These are phyloP conservation scores for Thera britannica DNA, from an alignment of 2,888 invertebrate genomes.

Conservation along the genomic window DNA sequence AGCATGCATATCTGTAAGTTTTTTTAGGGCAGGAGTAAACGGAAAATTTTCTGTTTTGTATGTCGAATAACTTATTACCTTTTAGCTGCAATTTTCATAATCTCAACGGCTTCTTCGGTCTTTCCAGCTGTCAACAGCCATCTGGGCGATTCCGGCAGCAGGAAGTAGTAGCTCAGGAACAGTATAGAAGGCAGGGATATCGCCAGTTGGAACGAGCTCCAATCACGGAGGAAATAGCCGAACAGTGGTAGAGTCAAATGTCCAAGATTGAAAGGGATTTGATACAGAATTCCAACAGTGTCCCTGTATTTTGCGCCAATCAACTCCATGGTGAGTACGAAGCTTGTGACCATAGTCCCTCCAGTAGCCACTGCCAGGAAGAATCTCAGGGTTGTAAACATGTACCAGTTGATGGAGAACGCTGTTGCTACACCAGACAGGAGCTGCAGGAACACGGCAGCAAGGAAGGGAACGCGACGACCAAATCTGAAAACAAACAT, in stretches of 20 bases:
- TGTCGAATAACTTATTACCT: slow-evolving; percentile 48
- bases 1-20: neutral
- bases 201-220: slow-evolving; percentile 88
- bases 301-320: slow-evolving; percentile 85
- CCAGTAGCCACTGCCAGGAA: slow-evolving; percentile 91
- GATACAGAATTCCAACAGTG: slow-evolving; percentile 88
- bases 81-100: slow-evolving; percentile 88
- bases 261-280: slow-evolving; percentile 89
- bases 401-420: slow-evolving; percentile 87
- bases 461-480: slow-evolving; percentile 89
- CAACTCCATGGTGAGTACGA: slow-evolving; percentile 88
- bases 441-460: slow-evolving; percentile 90
- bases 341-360: slow-evolving; percentile 93
- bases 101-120: slow-evolving; percentile 86
- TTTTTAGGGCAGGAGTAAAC: too few species aligned
- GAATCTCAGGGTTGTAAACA: slow-evolving; percentile 89
- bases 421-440: slow-evolving; percentile 89
- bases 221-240: slow-evolving; percentile 87
- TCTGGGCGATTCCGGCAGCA: slow-evolving; percentile 92
- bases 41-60: too few species aligned
- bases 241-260: slow-evolving; percentile 87
- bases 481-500: slow-evolving; percentile 86
- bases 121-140: slow-evolving; percentile 91
- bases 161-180: slow-evolving; percentile 88
- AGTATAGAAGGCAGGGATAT: slow-evolving; percentile 87